Conservation (phyloP, 2,888 invertebrate genomes). For the Chrysolina haemoptera region DNA sequence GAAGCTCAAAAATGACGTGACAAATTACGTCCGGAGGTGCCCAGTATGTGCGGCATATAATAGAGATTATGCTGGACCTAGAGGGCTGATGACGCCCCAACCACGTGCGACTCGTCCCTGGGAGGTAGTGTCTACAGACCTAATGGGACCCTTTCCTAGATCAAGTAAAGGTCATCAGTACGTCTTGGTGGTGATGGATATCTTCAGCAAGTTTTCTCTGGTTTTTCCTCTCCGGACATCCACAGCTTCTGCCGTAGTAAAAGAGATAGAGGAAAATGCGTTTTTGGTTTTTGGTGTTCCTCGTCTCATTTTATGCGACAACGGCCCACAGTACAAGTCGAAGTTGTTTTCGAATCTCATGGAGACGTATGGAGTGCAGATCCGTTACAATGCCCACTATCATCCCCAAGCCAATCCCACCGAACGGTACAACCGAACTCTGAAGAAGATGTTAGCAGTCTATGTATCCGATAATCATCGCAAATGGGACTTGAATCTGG, state of each 20-base stretch:
- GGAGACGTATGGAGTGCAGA: conserved; percentile 1
- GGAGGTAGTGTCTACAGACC: too few species aligned
- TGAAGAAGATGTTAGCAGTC: conserved; percentile 23
- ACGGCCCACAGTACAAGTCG: too few species aligned
- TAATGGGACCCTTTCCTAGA: too few species aligned
- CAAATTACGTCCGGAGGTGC: conserved; percentile 48
- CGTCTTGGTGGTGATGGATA: conserved; percentile 42
- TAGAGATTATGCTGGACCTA: conserved; percentile 42
- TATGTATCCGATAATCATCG: conserved; percentile 39
- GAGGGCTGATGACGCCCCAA: too few species aligned
- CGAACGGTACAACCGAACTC: conserved; percentile 29
- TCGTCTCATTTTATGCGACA: too few species aligned
- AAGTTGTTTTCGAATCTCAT: conserved; percentile 28
- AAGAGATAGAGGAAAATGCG: conserved; percentile 42
- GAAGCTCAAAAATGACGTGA: conserved; percentile 44
- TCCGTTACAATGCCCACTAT: conserved; percentile 31
- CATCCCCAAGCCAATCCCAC: conserved; percentile 37
- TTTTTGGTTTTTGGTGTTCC: conserved; percentile 48
- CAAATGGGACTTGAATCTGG: conserved; percentile 32
- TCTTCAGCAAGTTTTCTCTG: conserved; percentile 38
- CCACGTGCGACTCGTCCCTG: too few species aligned
- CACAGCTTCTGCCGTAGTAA: conserved; percentile 27
- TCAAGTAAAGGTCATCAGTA: conserved; percentile 32
- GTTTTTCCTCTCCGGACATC: conserved; percentile 39
- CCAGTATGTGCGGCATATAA: conserved; percentile 45